Conservation (phyloP, 2,888 invertebrate genomes). For the Tortricodes alternella region DNA sequence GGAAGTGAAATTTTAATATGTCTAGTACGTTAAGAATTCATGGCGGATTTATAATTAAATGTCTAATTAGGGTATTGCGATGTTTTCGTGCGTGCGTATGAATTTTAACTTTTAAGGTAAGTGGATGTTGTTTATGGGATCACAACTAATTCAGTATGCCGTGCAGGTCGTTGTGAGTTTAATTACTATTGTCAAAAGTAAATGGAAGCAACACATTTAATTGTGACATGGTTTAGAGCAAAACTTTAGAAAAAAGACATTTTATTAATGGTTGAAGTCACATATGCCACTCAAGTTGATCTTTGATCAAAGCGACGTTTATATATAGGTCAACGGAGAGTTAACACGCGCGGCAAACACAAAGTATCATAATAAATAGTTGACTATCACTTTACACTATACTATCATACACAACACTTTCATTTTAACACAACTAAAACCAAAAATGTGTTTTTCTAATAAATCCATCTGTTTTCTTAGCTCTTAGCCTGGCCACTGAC, state of each 20-base stretch:
- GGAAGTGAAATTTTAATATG: constrained; percentile 81
- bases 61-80: constrained; percentile 73
- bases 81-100: constrained; percentile 61
- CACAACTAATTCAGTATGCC: constrained; percentile 19
- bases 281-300: no score
- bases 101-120: constrained; percentile 49
- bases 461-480: not conserved
- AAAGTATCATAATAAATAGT: no score
- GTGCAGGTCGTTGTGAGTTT: not conserved
- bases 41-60: constrained; percentile 79
- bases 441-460: no score
- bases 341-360: no score
- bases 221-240: not conserved
- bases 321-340: no score
- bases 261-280: not conserved
- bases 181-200: not conserved
- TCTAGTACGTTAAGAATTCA: constrained; percentile 80
- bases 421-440: no score
- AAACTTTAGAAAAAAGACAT: not conserved
- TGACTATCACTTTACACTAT: no score
- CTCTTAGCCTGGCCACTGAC: not conserved
- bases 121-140: constrained; percentile 26
- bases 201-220: not conserved
- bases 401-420: no score
- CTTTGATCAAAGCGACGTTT: no score